phyloP scores from a whole-genome alignment of 2,888 invertebrate species.

The Sycophila texana region DNA sequence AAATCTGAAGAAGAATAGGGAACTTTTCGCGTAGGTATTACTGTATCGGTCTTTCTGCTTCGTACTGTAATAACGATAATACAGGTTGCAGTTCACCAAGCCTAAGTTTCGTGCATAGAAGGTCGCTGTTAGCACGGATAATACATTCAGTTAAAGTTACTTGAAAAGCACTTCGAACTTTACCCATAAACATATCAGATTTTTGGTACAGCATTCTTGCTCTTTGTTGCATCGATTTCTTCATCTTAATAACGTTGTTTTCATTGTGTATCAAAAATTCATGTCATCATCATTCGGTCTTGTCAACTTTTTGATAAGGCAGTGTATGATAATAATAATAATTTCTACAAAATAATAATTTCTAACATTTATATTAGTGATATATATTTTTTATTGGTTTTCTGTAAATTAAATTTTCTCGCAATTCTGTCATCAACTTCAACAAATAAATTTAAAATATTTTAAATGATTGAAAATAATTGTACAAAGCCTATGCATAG shows the following conservation, averaged over 20 bases:
- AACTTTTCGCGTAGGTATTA: conserved; percentile 11
- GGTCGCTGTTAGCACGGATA: conserved; percentile 53
- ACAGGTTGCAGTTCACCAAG: conserved; percentile 36
- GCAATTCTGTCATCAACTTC: no score
- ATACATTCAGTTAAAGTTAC: conserved; percentile 66
- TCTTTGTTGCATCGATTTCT: conserved; percentile 18
- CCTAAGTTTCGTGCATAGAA: conserved; percentile 29
- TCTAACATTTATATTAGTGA: no score
- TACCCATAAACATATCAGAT: conserved; percentile 62
- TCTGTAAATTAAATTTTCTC: no score
- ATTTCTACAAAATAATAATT: no score
- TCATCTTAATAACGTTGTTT: background rate
- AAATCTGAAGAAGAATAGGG: background rate
- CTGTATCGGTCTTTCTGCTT: conserved; percentile 11
- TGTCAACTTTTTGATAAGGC: no score
- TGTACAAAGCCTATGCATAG: no score
- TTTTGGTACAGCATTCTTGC: conserved; percentile 52
- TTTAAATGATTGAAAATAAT: no score
- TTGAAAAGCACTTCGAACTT: conserved; percentile 66
- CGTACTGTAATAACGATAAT: conserved; percentile 40
- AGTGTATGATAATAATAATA: no score
- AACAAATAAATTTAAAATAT: no score
- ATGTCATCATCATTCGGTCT: no score
- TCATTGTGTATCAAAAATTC: no score
- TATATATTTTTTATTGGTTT: no score